Evolutionary conservation across 2,113 vertebrate genomes (phyloP), one percentile per base, ranked within the genome.

Genomic region (Chauna torquata): DNA sequence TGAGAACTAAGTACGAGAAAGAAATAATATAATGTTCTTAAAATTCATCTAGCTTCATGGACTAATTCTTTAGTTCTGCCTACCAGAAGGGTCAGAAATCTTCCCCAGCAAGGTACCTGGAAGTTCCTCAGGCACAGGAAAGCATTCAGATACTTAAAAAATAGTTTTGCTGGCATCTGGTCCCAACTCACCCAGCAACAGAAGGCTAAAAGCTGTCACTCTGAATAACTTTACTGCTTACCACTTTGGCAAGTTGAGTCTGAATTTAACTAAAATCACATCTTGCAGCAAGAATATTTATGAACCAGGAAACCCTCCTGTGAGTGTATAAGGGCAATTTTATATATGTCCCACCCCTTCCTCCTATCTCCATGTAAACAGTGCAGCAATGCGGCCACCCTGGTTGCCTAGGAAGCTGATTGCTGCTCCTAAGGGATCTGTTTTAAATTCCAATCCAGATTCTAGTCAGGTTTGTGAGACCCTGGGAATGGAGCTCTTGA

Each of bases 391-490:
- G 75, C 3, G 6, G 75, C 93, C 82, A 89, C 82, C 88, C 75
- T 87, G 81, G 96, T 97, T 97, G 96, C 97, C 96, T 97, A 97
- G 96, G 96, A 96, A 96, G 96, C 96, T 30, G 32, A 85, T 83
- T 93, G 91, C 95, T 88, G 87, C 89, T 97, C 84, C 91, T 90
- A 86, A 91, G 96, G 82, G 89, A 96, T 94, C 75, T 91, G 45
- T 88, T 97, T 94, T 89, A 97, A 96, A 97, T 95, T 95, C 86
- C 17, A 1, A 86, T 96, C 94, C 92, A 88, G 75, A 97, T 95
- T 94, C 94, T 78, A 95, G 78, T 94, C 95, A 94, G 64, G 81
- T 89, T 88, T 85, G 49, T 76, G 50, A 95, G 86, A 95, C 78
- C 89, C 84, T 96, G 95, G 86, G 95, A 95, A 92, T 68, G 78